A percentile compares a stretch with the other conserved stretches of the same genome.
Evolutionary conservation across 2,797 vertebrate genomes (phyloP).

Genomic region (Anguilla marmorata): DNA sequence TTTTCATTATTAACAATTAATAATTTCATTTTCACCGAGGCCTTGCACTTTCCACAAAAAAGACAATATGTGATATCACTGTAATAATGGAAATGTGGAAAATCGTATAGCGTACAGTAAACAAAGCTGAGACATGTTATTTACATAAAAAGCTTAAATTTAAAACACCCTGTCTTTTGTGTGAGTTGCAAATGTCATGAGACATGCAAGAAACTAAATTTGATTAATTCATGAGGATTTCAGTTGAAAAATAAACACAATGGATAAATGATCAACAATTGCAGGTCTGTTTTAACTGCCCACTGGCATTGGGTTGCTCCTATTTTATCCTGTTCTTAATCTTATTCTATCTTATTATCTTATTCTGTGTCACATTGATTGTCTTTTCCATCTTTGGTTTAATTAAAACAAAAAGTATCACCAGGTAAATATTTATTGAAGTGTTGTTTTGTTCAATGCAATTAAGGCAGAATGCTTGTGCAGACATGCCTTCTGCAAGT

Average conservation of each 20-base stretch:
- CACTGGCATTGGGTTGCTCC: neutral
- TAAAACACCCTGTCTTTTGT: neutral
- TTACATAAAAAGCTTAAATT: neutral
- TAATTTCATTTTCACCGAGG: neutral
- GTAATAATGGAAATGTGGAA: neutral
- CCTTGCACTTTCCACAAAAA: neutral
- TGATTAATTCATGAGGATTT: neutral
- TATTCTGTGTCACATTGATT: conserved; percentile 40
- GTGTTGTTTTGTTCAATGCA: conserved; percentile 55
- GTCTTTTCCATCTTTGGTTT: conserved; percentile 37
- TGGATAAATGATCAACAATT: neutral
- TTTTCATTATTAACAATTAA: neutral
- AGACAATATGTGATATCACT: neutral
- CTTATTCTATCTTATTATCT: neutral
- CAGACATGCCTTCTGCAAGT: conserved; percentile 48
- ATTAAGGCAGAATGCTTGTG: conserved; percentile 56
- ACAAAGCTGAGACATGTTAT: neutral
- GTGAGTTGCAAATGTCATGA: neutral
- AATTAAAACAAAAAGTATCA: neutral
- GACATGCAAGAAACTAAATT: neutral
- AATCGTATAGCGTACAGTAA: neutral
- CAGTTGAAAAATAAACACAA: neutral
- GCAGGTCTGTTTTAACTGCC: neutral
- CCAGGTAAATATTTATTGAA: neutral
- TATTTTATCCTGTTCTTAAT: neutral